phyloP scores from a whole-genome alignment of 2,797 vertebrate species.

The Periophthalmus magnuspinnatus region DNA sequence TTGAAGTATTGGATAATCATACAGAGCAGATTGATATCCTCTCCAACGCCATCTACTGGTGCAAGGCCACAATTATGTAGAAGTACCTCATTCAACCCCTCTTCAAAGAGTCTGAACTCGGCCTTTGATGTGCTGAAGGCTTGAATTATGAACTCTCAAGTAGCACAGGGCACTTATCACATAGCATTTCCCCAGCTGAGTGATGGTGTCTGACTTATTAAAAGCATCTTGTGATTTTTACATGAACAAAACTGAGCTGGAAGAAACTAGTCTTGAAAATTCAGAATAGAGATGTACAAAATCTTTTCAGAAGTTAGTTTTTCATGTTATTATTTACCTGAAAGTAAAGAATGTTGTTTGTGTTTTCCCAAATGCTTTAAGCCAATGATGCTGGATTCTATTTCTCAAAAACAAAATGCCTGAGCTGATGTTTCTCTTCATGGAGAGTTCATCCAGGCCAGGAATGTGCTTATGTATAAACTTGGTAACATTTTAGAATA shows the following conservation, averaged over 20 bases:
- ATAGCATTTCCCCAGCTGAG: neutral
- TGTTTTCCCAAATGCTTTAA: too few relatives aligned
- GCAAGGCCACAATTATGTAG: neutral
- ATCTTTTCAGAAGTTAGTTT: neutral
- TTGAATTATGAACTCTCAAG: slow-evolving; percentile 40
- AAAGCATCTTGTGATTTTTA: neutral
- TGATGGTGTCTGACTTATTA: neutral
- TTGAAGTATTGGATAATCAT: slow-evolving; percentile 7
- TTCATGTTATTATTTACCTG: too few relatives aligned
- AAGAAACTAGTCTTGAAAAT: neutral
- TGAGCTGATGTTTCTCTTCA: too few relatives aligned
- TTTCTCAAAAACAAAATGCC: too few relatives aligned
- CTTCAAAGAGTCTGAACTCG: slow-evolving; percentile 12
- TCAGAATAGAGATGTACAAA: neutral
- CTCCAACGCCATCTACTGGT: slow-evolving; percentile 5
- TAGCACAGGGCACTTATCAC: neutral
- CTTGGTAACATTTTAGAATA: too few relatives aligned
- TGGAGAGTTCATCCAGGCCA: too few relatives aligned
- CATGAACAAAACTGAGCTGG: too few relatives aligned
- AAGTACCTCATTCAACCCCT: slow-evolving; percentile 15
- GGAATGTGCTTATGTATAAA: too few relatives aligned
- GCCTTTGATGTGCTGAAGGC: slow-evolving; percentile 7
- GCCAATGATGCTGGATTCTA: too few relatives aligned
- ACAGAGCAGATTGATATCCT: neutral
- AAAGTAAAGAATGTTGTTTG: too few relatives aligned